Conservation (phyloP, 2,888 invertebrate species). For the Parnassius apollo region DNA sequence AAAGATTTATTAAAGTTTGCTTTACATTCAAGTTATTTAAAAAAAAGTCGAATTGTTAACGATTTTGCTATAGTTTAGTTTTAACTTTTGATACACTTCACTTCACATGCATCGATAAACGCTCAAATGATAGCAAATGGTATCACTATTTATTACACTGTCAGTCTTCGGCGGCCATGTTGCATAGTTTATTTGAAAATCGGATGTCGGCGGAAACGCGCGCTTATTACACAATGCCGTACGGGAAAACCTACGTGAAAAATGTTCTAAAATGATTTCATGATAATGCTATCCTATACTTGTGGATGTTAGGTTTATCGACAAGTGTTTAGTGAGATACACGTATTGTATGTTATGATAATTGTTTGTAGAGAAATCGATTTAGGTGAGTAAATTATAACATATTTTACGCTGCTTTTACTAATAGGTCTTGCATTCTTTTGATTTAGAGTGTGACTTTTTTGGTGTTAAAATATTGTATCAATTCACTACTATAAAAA, state of each 20-base stretch:
- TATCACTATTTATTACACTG: slow-evolving; percentile 44
- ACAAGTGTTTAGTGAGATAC: slow-evolving; percentile 5
- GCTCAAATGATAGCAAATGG: slow-evolving; percentile 9
- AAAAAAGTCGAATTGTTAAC: too few relatives aligned
- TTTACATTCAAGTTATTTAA: too few relatives aligned
- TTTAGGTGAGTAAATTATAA: slow-evolving; percentile 21
- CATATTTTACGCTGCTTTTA: slow-evolving; percentile 11
- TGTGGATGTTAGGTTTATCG: neutral
- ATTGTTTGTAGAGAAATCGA: slow-evolving; percentile 6
- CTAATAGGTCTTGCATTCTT: slow-evolving; percentile 17
- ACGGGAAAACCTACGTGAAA: slow-evolving; percentile 43
- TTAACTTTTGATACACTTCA: too few relatives aligned
- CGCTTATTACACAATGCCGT: slow-evolving; percentile 38
- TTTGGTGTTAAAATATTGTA: neutral
- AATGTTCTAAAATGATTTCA: neutral
- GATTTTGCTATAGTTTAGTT: too few relatives aligned
- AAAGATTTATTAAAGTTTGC: too few relatives aligned
- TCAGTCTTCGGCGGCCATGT: slow-evolving; percentile 61
- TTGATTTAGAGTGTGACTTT: slow-evolving; percentile 20
- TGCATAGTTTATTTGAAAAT: slow-evolving; percentile 75
- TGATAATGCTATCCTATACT: neutral
- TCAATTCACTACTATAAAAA: too few relatives aligned
- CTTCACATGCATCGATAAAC: slow-evolving; percentile 14
- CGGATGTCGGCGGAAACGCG: slow-evolving; percentile 64
- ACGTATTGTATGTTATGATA: neutral